Base-by-base conservation (phyloP, 2,113 vertebrate species). In the Xenus cinereus region DNA sequence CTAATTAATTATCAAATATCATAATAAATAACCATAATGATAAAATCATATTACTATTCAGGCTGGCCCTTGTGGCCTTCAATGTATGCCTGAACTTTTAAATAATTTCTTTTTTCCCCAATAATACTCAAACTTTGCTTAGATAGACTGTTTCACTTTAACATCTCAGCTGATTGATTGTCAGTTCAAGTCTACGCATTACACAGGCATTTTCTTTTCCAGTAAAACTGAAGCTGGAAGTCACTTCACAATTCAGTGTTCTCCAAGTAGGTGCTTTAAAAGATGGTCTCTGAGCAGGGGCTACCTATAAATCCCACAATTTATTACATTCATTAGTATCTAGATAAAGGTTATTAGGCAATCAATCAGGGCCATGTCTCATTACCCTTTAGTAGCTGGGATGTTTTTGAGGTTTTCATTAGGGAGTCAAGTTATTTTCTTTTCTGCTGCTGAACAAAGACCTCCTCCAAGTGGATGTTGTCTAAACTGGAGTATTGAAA, bases 301-400 rank as follows among this genome's bases (percentile, higher is more conserved):
- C 53, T 69, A 41, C 78, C 84, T 90, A 88, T 96, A 96, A 96
- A 96, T 95, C 68, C 90, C 51, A 62, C 84, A 89, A 91, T 90
- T 95, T 87, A 94, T 93, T 97, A 48, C 64, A 30, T 74, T 95
- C 91, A 95, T 97, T 96, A 95, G 91, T 83, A 74, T 39, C 90
- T 95, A 91, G 85, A 92, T 93, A 95, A 95, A 83, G 94, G 90
- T 93, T 95, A 96, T 97, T 98, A 93, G 78, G 94, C 93, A 83
- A 96, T 97, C 68, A 72, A 86, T 96, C 85, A 96, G 45, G 78
- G 75, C 84, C 86, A 77, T 86, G 77, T 88, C 76, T 95, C 96
- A 84, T 97, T 97, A 95, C 43, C 75, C 78, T 96, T 97, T 89
- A 95, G 76, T 76, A 84, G 79, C 48, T 94, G 86, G 96, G 93